Evolutionary conservation across 2,888 invertebrate genomes (phyloP).

Genomic region (Drosophila sordidula): DNA sequence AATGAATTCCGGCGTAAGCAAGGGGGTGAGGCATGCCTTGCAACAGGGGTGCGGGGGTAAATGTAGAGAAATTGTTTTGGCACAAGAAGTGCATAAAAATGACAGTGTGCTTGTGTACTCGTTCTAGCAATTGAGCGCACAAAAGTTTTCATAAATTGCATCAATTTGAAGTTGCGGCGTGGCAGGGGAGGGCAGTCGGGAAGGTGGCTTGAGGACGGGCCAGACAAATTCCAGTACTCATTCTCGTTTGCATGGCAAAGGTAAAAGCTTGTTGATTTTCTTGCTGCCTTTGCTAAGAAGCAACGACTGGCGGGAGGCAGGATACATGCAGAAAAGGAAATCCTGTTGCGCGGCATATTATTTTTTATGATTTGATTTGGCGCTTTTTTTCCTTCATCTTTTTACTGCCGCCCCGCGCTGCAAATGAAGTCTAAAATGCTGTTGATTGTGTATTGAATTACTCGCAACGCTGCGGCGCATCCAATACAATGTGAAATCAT

Average conservation of each 20-base stretch:
- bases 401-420: conserved; percentile 20
- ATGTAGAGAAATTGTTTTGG: conserved; percentile 70
- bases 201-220: not conserved
- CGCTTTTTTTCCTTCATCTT: conserved; percentile 22
- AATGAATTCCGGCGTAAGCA: conserved; percentile 43
- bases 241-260: conserved; percentile 55
- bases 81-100: conserved; percentile 73
- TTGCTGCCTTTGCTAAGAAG: conserved; percentile 24
- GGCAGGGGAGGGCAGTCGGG: not conserved
- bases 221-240: conserved; percentile 23
- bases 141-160: conserved; percentile 80
- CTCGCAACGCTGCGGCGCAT: conserved; percentile 56
- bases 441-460: conserved; percentile 78
- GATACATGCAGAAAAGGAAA: conserved; percentile 55
- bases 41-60: conserved; percentile 4
- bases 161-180: conserved; percentile 65
- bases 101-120: conserved; percentile 69
- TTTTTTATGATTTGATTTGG: conserved; percentile 75
- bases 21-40: conserved; percentile 1
- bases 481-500: conserved; percentile 72
- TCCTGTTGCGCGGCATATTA: conserved; percentile 76
- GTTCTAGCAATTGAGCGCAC: conserved; percentile 78
- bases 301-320: conserved; percentile 10
- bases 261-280: conserved; percentile 64
- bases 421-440: conserved; percentile 76